Evolutionary conservation across 2,888 invertebrate species (phyloP).

Genomic region (Drosophila falleni): DNA sequence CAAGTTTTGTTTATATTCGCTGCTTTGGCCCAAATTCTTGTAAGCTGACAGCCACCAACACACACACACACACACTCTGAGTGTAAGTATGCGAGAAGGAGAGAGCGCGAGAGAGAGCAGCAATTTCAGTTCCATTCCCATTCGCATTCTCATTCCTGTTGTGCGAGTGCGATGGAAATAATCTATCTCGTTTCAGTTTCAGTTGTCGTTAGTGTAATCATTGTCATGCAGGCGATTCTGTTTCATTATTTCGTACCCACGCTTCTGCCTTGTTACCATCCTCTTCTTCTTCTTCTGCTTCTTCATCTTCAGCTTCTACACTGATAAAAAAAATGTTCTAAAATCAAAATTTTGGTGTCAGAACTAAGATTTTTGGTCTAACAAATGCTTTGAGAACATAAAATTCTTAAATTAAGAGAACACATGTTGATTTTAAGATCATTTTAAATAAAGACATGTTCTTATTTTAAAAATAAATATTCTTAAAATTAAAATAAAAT

Average conservation of each 20-base stretch:
- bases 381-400: no score
- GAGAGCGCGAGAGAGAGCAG: background rate
- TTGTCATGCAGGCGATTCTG: conserved; percentile 79
- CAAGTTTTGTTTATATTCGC: conserved; percentile 71
- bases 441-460: no score
- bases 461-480: no score
- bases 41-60: conserved; percentile 64
- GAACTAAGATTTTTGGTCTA: no score
- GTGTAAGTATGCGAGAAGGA: background rate
- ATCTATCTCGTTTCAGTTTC: conserved; percentile 45
- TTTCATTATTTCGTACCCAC: conserved; percentile 77
- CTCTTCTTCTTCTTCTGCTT: background rate
- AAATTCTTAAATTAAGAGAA: no score
- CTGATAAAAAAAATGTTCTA: no score
- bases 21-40: conserved; percentile 76
- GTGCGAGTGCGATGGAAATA: conserved; percentile 53
- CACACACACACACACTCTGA: conserved; percentile 1
- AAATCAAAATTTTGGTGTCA: no score
- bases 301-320: conserved; percentile 10
- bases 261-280: conserved; percentile 45
- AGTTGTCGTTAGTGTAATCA: conserved; percentile 62
- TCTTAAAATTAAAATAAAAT: no score
- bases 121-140: conserved; percentile 31
- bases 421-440: no score
- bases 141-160: conserved; percentile 30